phyloP scores from a whole-genome alignment of 64 coral and sea anemone genomes.

The Pocillopora verrucosa region DNA sequence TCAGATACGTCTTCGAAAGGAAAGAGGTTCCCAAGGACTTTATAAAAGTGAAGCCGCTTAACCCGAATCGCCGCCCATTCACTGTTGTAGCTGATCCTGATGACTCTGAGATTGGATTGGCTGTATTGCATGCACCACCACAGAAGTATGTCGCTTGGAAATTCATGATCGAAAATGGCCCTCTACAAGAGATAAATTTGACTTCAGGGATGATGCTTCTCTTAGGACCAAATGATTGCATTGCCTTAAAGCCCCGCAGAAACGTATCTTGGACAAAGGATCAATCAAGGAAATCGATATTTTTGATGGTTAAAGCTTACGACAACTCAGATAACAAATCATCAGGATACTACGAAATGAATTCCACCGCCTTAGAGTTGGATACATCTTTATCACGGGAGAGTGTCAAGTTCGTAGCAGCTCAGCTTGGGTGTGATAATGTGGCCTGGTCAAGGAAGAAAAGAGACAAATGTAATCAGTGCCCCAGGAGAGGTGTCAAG shows the following conservation, averaged over 20 bases:
- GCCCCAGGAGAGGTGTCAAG: neutral
- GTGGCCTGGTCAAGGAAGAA: neutral
- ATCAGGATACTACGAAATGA: neutral
- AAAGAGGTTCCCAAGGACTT: neutral
- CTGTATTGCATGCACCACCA: neutral
- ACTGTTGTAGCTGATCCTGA: neutral
- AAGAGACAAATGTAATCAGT: neutral
- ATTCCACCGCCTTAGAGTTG: neutral
- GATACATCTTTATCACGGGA: neutral
- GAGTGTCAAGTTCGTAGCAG: neutral
- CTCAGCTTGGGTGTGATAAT: neutral
- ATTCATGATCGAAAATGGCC: neutral
- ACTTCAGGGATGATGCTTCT: neutral
- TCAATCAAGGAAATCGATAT: neutral
- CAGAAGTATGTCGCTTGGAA: slow-evolving; percentile 2
- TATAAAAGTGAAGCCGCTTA: neutral
- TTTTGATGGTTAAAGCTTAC: neutral
- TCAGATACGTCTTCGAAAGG: neutral
- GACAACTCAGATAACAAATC: slow-evolving; percentile 7
- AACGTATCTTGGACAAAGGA: neutral
- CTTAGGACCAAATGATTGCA: neutral
- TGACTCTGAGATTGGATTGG: neutral
- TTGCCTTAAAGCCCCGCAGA: neutral
- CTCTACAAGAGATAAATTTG: neutral
- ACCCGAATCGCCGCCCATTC: too few relatives aligned